Evolutionary conservation across 2,888 invertebrate genomes (phyloP), one percentile per base, ranked within the genome.

Genomic region (Drosophila diplacantha): DNA sequence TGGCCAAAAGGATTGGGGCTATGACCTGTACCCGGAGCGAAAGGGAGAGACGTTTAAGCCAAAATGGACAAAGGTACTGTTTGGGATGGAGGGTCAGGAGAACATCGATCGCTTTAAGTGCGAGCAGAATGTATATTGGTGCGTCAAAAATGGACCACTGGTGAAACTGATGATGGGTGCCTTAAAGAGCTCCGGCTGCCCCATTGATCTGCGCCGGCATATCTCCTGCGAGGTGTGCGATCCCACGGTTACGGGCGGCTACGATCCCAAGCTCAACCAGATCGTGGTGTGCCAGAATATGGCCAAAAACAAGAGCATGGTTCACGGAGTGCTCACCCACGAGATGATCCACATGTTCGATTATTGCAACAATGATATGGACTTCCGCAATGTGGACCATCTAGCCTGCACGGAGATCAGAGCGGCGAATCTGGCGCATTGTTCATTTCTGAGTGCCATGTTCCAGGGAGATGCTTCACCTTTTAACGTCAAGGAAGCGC

Each of bases 261-360:
- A 95, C 88, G 88, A 88, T 69, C 88, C 88, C 0, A 75, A 84
- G 6, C 71, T 86, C 3, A 87, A 86, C 73, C 87, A 88, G 74
- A 93, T 98, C 67, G 94, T 98, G 0, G 91, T 98, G 3, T 98
- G 98, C 80, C 95, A 97, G 85, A 98, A 98, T 88, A 93, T 92
- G 57, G 93, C 93, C 0, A 90, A 88, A 20, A 90, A 89, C 26
- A 90, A 92, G 84, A 92, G 92, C 12, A 90, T 93, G 86, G 92
- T 96, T 0, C 94, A 94, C 85, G 94, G 93, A 22, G 94, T 96
- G 1, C 86, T 98, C 39, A 92, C 94, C 0, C 98, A 98, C 82
- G 98, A 98, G 88, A 92, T 98, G 91, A 93, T 98, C 46, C 98
- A 98, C 87, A 97, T 98, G 95, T 98, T 96, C 85, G 98, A 98